Evolutionary conservation across 2,888 invertebrate species (phyloP), one percentile per base, ranked within the genome.

Genomic region (Drosophila picticornis): DNA sequence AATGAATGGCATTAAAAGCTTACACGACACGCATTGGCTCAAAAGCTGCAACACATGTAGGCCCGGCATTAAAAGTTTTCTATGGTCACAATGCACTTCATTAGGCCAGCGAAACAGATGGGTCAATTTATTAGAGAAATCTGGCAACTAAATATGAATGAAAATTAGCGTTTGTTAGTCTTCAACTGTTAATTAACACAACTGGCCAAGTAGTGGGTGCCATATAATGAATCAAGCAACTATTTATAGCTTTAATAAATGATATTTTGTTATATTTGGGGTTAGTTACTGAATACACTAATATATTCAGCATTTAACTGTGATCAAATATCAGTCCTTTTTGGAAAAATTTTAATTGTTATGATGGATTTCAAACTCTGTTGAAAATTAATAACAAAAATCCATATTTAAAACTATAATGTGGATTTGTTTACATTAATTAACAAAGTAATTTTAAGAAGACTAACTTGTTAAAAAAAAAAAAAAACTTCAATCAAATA

Each of bases 151-250:
- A 52, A 74, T 29, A 57, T 50, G 69, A 38, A 11, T 16, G n/a
- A 34, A 36, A 59, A 22, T 51, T 67, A 27, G 36, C 6, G 53
- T 50, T 59, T 50, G 38, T 74, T 74, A 48, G 46, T 27, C n/a
- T 6, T 9, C 31, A 56, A 32, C 56, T 76, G 77, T 34, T 75
- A 75, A 75, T 65, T 53, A n/a, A 19, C 3, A 25, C 4, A 48
- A 55, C 32, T 22, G 27, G 13, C 3, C 4, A 36, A 38, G 31
- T 64, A 50, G 61, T 77, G 64, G 65, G 61, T 46, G 73, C 29
- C n/a, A 58, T 27, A 13, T 36, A 27, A 61, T 56, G 25, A 69
- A 69, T 50, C 22, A 46, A 46, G 40, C 43, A 16, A 22, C 16
- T 38, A 9, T 29, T 40, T 16, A 29, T 29, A n/a, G n/a, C 5